Evolutionary conservation across 2,113 vertebrate genomes (phyloP).

Genomic region (Serilophus lunatus): DNA sequence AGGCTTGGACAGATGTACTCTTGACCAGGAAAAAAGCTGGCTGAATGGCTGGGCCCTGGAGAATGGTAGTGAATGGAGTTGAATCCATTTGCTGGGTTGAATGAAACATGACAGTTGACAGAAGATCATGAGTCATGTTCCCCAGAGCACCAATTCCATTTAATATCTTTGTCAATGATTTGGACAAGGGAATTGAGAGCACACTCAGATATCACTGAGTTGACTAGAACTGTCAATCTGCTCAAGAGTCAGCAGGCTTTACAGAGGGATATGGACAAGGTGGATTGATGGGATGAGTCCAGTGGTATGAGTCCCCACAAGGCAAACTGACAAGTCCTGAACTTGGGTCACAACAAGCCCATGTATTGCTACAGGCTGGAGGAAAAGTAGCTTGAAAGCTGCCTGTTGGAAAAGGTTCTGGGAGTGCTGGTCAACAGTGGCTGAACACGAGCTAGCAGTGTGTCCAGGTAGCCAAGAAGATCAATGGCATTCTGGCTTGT

Average conservation of each 20-base stretch:
- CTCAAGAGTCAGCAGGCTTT: not conserved
- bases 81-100: not conserved
- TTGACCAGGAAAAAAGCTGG: not conserved
- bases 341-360: not conserved
- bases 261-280: not conserved
- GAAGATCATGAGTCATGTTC: not conserved
- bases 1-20: not conserved
- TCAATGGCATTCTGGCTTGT: not conserved
- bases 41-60: no score
- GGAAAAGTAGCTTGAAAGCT: not conserved
- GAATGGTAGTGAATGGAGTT: not conserved
- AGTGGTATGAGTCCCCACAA: not conserved
- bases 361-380: accelerated
- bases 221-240: not conserved
- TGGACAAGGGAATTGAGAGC: accelerated
- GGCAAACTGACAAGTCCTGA: not conserved
- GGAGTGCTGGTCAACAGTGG: accelerated
- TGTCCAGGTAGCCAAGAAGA: not conserved
- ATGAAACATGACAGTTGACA: not conserved
- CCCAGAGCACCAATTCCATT: not conserved
- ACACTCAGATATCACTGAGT: not conserved
- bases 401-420: not conserved
- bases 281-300: no score
- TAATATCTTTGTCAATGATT: not conserved
- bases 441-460: not conserved